Conservation (phyloP, 2,888 invertebrate genomes). For the Drosophila kanekoi region DNA sequence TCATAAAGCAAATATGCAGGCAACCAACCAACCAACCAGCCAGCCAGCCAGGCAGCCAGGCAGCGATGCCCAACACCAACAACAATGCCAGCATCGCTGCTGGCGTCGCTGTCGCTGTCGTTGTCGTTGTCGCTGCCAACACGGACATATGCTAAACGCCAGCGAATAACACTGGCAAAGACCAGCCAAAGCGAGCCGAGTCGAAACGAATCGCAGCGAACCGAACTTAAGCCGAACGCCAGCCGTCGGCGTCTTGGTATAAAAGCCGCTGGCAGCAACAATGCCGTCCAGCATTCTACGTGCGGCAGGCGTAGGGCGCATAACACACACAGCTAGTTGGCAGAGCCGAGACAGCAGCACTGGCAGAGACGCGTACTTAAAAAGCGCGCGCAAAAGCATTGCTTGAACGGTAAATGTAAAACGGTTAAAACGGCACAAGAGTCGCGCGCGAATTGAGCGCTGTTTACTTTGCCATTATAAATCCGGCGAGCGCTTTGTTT, state of each 20-base stretch:
- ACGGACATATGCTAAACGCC: conserved; percentile 76
- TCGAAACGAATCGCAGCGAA: conserved; percentile 29
- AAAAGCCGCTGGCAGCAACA: conserved; percentile 54
- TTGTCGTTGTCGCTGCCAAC: conserved; percentile 56
- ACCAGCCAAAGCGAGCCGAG: conserved; percentile 43
- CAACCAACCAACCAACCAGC: conserved; percentile 26
- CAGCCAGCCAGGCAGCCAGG: conserved; percentile 42
- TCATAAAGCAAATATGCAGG: conserved; percentile 79
- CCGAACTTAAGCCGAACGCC: conserved; percentile 21
- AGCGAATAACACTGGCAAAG: conserved; percentile 35
- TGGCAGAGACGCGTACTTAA: conserved; percentile 43
- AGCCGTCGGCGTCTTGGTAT: conserved; percentile 40
- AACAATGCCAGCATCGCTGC: conserved; percentile 20
- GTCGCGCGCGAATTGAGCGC: conserved; percentile 65
- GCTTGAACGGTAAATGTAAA: conserved; percentile 31
- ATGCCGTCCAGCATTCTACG: conserved; percentile 68
- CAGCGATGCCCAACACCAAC: conserved; percentile 22
- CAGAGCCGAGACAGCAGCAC: conserved; percentile 3
- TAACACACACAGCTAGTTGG: conserved; percentile 21
- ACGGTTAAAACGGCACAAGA: conserved; percentile 50
- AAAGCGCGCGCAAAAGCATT: conserved; percentile 74
- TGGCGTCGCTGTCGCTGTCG: conserved; percentile 2
- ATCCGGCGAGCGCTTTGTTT: conserved; percentile 62
- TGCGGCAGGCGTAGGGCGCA: conserved; percentile 71
- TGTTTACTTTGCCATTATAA: conserved; percentile 74